Conservation (phyloP, 2,888 invertebrate genomes). For the Germaria angustata region DNA sequence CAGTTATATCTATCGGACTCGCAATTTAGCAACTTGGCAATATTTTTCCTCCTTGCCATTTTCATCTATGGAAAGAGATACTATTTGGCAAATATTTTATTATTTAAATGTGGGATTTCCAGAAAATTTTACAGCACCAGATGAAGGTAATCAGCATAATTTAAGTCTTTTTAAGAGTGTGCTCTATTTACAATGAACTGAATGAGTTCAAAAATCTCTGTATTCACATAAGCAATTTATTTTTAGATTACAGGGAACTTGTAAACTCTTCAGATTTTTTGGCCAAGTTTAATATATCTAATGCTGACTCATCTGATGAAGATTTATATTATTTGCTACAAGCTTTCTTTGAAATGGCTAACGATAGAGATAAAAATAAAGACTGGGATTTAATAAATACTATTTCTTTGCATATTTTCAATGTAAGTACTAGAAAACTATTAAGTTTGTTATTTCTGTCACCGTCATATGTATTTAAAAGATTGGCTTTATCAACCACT, state of each 20-base stretch:
- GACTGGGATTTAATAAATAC: slow-evolving; percentile 85
- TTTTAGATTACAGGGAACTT: slow-evolving; percentile 80
- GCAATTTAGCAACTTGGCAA: slow-evolving; percentile 89
- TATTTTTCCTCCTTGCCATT: slow-evolving; percentile 89
- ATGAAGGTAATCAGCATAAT: slow-evolving; percentile 43
- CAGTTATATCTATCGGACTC: slow-evolving; percentile 85
- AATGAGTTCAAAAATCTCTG: too few species aligned
- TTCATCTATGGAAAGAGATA: slow-evolving; percentile 82
- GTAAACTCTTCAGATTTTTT: slow-evolving; percentile 80
- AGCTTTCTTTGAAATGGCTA: slow-evolving; percentile 89
- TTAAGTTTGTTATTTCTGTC: background rate
- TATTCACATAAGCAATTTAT: background rate
- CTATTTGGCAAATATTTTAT: slow-evolving; percentile 85
- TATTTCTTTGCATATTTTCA: slow-evolving; percentile 85
- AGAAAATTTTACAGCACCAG: slow-evolving; percentile 72
- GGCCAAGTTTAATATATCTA: slow-evolving; percentile 84
- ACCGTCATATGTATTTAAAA: slow-evolving; percentile 73
- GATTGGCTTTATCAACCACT: slow-evolving; percentile 87
- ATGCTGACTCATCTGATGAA: slow-evolving; percentile 84
- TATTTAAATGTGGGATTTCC: slow-evolving; percentile 83
- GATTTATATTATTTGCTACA: slow-evolving; percentile 89
- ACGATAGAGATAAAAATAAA: slow-evolving; percentile 81
- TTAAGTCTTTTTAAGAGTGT: too few species aligned
- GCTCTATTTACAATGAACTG: too few species aligned
- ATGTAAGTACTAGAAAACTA: slow-evolving; percentile 80